Conservation (phyloP, 2,113 vertebrate species). For the Tetraodon nigroviridis region DNA sequence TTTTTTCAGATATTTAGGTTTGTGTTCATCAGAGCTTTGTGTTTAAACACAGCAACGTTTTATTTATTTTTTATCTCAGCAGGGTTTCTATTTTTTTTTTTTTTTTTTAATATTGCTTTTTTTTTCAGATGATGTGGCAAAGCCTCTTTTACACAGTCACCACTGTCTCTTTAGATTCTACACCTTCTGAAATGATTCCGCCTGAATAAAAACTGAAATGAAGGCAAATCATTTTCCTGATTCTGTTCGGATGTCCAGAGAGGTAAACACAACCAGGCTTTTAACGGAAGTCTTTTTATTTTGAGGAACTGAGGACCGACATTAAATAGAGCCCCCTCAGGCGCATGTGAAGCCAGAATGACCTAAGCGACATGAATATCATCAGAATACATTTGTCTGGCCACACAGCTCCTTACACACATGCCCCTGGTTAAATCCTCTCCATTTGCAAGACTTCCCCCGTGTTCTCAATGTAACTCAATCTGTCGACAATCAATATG, state of each 20-base stretch:
- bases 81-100: too few species aligned
- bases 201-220: too few species aligned
- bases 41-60: slow-evolving; percentile 27
- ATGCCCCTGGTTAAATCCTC: slow-evolving; percentile 66
- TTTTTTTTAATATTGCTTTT: too few species aligned
- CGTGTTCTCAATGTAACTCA: slow-evolving; percentile 63
- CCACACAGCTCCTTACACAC: slow-evolving; percentile 56
- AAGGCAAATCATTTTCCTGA: too few species aligned
- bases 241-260: background rate
- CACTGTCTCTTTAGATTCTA: too few species aligned
- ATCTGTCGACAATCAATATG: slow-evolving; percentile 69
- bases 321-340: slow-evolving; percentile 42
- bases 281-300: slow-evolving; percentile 1
- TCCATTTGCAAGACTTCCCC: slow-evolving; percentile 56
- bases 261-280: background rate
- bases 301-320: slow-evolving; percentile 10
- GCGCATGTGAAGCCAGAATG: slow-evolving; percentile 44
- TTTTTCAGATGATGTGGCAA: too few species aligned
- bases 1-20: slow-evolving; percentile 20
- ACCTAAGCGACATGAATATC: slow-evolving; percentile 51
- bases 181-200: too few species aligned
- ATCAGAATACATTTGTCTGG: slow-evolving; percentile 53
- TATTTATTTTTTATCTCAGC: slow-evolving; percentile 11
- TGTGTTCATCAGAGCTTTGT: slow-evolving; percentile 25
- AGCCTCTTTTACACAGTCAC: too few species aligned